Conservation (phyloP, 2,888 invertebrate species). For the Eurois occulta region DNA sequence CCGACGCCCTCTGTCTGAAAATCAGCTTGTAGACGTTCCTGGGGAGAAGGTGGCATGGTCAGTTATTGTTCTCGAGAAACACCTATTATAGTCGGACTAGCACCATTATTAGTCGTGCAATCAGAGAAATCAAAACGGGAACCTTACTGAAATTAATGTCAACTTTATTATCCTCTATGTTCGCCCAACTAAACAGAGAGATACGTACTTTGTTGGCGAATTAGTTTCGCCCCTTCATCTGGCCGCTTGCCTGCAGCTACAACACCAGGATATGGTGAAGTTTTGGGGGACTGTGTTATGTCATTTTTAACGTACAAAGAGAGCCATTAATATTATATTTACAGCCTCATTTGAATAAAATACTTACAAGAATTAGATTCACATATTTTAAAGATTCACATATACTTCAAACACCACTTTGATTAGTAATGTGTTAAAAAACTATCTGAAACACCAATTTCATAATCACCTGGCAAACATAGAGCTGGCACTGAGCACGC, state of each 20-base stretch:
- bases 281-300: background rate
- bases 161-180: background rate
- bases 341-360: background rate
- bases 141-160: background rate
- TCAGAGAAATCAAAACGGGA: background rate
- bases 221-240: background rate
- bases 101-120: background rate
- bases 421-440: background rate
- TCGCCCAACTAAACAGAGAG: background rate
- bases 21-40: conserved; percentile 99
- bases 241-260: too few species aligned
- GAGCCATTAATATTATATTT: background rate
- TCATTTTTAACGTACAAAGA: background rate
- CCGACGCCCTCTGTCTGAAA: conserved; percentile 98
- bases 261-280: background rate
- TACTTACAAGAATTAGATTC: background rate
- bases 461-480: conserved; percentile 96
- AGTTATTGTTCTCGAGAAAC: background rate
- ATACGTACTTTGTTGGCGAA: background rate
- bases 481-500: conserved; percentile 98
- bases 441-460: background rate
- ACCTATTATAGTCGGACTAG: too few species aligned
- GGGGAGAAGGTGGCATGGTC: conserved; percentile 5
- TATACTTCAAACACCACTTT: background rate
- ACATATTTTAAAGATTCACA: background rate